Evolutionary conservation across 1,140 invertebrate genomes (phyloP), one percentile per base, ranked within the genome.

Genomic region (Stegodyphus dumicola): DNA sequence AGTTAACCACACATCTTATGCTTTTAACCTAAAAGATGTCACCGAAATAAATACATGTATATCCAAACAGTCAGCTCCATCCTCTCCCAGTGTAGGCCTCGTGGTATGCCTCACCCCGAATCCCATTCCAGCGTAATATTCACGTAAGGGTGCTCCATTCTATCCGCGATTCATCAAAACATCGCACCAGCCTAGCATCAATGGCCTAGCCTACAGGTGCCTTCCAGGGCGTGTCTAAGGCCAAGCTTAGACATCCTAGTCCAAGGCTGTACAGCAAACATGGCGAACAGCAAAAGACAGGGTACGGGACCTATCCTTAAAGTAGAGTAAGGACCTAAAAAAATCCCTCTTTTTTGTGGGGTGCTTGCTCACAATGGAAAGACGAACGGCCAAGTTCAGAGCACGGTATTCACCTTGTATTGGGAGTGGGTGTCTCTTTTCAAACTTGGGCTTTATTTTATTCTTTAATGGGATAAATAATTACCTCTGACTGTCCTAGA

Each of bases 401-500:
- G 65, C 54, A 78, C 65, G 77, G 77, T 69, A 54, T n/a, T 33
- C 7, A 9, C 15, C 75, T 33, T 33, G 33, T 33, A 33, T 33
- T 77, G 77, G 77, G 77, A 78, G 77, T 78, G 77, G 77, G 77
- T 53, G 77, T 78, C 52, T 65, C 65, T 78, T 69, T 78, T 74
- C 65, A 65, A 78, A 78, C 18, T 33, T 15, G 54, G n/a, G 76
- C 65, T 78, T 78, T 78, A 78, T 78, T 69, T 78, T 78, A 78
- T 78, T 78, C 15, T 78, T 78, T 78, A 78, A 78, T 78, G 77
- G 77, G 77, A 78, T 78, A 78, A 78, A 78, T 78, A 78, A 78
- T 78, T 78, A 78, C 77, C 77, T 65, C 77, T 78, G 77, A 69
- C 77, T 49, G 17, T 69, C 64, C 77, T 67, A 78, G 77, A 78